A percentile compares a stretch with the other conserved stretches of the same genome.
Evolutionary conservation across 1,140 invertebrate species (phyloP).

Genomic region (Homalodisca vitripennis): DNA sequence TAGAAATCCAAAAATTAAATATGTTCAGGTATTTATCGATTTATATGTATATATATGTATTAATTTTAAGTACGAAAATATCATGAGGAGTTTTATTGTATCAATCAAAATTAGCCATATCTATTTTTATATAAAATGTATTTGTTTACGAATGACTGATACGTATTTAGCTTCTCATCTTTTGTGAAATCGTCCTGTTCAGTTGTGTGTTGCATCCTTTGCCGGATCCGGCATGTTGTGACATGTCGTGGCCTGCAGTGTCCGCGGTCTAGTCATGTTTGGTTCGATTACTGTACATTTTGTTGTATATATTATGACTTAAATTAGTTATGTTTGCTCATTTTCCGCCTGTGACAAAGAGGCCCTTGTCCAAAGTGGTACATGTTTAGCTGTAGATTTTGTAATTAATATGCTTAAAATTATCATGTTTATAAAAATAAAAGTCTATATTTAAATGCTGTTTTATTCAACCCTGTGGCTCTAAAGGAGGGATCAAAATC

Average conservation of each 20-base stretch:
- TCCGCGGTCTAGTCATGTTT: background rate
- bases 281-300: conserved; percentile 17
- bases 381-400: conserved; percentile 20
- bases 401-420: conserved; percentile 24
- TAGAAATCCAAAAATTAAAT: background rate
- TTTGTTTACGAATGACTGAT: background rate
- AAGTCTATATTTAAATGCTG: conserved; percentile 2
- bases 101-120: conserved; percentile 15
- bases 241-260: background rate
- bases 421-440: conserved; percentile 26
- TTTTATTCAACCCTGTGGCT: too few species aligned
- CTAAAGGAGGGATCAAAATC: too few species aligned
- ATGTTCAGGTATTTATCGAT: background rate
- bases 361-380: background rate
- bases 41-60: background rate
- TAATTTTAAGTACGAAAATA: background rate
- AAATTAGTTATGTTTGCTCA: conserved; percentile 17
- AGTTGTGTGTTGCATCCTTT: background rate
- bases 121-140: conserved; percentile 19
- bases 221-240: background rate
- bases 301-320: conserved; percentile 14
- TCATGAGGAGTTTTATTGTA: background rate
- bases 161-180: background rate
- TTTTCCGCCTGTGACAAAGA: background rate
- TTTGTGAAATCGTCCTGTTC: background rate